Conservation (phyloP, 1,140 invertebrate genomes). For the Hetaerina americana region DNA sequence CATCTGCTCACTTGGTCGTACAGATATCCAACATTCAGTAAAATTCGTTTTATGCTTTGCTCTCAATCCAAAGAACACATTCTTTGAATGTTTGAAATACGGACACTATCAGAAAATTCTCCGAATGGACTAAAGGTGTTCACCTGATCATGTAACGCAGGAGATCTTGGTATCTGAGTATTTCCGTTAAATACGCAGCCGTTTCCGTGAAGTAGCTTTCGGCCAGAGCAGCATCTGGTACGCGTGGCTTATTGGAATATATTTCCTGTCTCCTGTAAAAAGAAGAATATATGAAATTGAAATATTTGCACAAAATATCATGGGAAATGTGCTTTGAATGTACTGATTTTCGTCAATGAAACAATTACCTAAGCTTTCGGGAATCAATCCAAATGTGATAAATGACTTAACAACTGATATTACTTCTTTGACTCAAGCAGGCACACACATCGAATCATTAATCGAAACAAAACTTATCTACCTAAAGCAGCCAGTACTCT, state of each 20-base stretch:
- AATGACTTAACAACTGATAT: no score
- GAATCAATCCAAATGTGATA: no score
- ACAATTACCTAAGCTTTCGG: no score
- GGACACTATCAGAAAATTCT: neutral
- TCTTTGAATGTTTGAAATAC: neutral
- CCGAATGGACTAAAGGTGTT: neutral
- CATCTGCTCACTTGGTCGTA: conserved; percentile 17
- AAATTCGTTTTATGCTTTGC: neutral
- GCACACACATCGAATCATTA: no score
- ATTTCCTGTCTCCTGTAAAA: conserved; percentile 15
- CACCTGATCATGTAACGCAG: conserved; percentile 21
- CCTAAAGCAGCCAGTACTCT: no score
- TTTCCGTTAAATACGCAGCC: conserved; percentile 21
- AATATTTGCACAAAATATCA: no score
- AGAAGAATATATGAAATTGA: no score
- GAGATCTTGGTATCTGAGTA: conserved; percentile 19
- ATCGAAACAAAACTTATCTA: no score
- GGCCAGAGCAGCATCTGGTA: conserved; percentile 16
- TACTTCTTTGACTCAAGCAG: no score
- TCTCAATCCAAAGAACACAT: neutral
- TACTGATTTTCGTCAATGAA: no score
- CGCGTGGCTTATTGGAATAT: conserved; percentile 17
- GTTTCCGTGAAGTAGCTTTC: conserved; percentile 22
- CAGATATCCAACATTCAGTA: neutral
- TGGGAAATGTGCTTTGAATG: no score